phyloP scores from a whole-genome alignment of 2,113 vertebrate genomes.

The Charina bottae region DNA sequence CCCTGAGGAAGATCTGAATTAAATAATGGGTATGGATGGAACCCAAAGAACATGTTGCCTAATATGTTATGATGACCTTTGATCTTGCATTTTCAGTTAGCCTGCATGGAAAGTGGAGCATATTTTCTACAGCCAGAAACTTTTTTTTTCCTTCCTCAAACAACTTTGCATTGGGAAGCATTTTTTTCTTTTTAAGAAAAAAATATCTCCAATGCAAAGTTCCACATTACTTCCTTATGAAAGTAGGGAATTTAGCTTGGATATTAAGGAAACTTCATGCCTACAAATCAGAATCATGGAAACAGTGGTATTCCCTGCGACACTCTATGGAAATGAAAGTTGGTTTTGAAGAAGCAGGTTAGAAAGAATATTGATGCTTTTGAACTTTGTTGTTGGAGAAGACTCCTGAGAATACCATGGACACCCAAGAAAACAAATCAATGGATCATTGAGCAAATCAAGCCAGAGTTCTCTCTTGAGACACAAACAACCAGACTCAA shows the following conservation, averaged over 20 bases:
- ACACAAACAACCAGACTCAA: too few relatives aligned
- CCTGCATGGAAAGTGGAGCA: conserved; percentile 33
- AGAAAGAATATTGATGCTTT: not conserved
- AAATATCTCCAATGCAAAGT: not conserved
- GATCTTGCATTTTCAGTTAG: not conserved
- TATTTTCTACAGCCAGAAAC: conserved; percentile 46
- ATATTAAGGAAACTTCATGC: not conserved
- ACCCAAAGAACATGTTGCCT: not conserved
- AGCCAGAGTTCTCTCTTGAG: too few relatives aligned
- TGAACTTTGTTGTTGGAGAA: not conserved
- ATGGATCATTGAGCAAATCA: too few relatives aligned
- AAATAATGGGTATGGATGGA: not conserved
- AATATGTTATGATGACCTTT: not conserved
- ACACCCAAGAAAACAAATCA: too few relatives aligned
- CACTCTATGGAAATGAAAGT: not conserved
- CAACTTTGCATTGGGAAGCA: conserved; percentile 39
- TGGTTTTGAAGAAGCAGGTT: not conserved
- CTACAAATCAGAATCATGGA: not conserved
- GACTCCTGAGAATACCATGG: too few relatives aligned
- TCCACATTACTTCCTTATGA: conserved; percentile 29
- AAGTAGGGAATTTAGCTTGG: conserved; percentile 31
- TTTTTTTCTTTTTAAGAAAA: conserved; percentile 33
- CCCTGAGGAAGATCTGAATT: not conserved
- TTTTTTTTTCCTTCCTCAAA: conserved; percentile 33
- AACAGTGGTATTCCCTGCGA: not conserved